Evolutionary conservation across 2,797 vertebrate genomes (phyloP), one percentile per base, ranked within the genome.

Genomic region (Tinamus major): DNA sequence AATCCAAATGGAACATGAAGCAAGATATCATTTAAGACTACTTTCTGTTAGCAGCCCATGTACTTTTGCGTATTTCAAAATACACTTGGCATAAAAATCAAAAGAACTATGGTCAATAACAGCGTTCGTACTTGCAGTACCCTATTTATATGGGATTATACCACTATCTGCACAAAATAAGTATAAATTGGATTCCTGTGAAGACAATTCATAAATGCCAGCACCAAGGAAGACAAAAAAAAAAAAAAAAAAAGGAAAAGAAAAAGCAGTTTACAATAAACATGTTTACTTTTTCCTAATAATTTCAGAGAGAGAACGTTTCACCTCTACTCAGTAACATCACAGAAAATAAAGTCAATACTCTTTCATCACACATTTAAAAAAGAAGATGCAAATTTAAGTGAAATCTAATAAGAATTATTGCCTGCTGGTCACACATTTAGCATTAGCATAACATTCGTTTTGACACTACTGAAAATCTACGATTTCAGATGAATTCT

Each of bases 401-500:
- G 63, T 67, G 44, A 89, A 86, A 65, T 10, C 24, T 18, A 64
- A 39, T 58, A 87, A 62, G 80, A 78, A 87, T 75, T 48, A 46
- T 11, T 86, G n/a, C 56, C 59, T 93, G 83, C 64, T 86, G 58
- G 58, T 65, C 61, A 94, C 74, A 95, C 44, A 68, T 89, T 93
- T 71, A 76, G 18, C 74, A 68, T 68, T 80, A 85, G 59, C 79
- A 35, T 67, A 67, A 89, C 59, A 96, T 91, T 96, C 90, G 33
- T 93, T 87, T 79, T 76, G 69, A 69, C 79, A 68, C 23, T 84
- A 64, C 89, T 95, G 92, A 94, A 95, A 96, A 93, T 59, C 59
- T 35, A 68, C 42, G 61, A 84, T 91, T 90, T 88, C 89, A 82
- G 76, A 92, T 81, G 65, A 96, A 95, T 96, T 96, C 90, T 94